Evolutionary conservation across 2,888 invertebrate genomes (phyloP), one percentile per base, ranked within the genome.

Genomic region (Sycophila texana): DNA sequence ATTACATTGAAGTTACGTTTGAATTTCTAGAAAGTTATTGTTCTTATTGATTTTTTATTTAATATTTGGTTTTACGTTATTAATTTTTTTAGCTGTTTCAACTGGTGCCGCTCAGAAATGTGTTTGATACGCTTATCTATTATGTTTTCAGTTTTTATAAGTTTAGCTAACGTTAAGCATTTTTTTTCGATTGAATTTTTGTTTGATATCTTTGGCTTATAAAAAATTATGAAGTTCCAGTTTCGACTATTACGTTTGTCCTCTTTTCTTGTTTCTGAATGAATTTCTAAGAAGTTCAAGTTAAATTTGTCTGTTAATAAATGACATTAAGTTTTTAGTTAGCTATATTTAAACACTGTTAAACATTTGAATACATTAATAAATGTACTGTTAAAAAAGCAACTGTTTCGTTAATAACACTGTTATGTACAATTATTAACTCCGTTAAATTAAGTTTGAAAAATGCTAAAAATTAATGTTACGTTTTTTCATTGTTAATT

Each of bases 211-310:
- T 63, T 81, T 22, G 4, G n/a, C 16, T 49, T 30, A 49, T n/a
- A 16, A 20, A 70, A 60, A 60, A 14, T 30, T 53, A 18, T 51
- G 30, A 72, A 61, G 51, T 53, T 49, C 39, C 49, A 53, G 47
- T 70, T 76, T 26, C 13, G 20, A 18, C 30, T 61, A 65, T 75
- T 74, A 71, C 20, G 63, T 74, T 74, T 67, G 55, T 55, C 58
- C 63, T 73, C 26, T 20, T 82, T 83, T 22, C 79, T 80, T 61
- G 78, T 83, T 83, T 75, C 53, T 72, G 26, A 39, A 73, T 70
- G 70, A 85, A 85, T 84, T 82, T 84, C 83, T 78, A 82, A 83
- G 83, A 83, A 84, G 83, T 63, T 82, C 80, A 74, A 74, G 82
- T 82, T 51, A 83, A 65, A 39, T 13, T 55, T 20, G 39, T 65